phyloP scores from a whole-genome alignment of 2,888 invertebrate species.

The Augochlorella aurata region DNA sequence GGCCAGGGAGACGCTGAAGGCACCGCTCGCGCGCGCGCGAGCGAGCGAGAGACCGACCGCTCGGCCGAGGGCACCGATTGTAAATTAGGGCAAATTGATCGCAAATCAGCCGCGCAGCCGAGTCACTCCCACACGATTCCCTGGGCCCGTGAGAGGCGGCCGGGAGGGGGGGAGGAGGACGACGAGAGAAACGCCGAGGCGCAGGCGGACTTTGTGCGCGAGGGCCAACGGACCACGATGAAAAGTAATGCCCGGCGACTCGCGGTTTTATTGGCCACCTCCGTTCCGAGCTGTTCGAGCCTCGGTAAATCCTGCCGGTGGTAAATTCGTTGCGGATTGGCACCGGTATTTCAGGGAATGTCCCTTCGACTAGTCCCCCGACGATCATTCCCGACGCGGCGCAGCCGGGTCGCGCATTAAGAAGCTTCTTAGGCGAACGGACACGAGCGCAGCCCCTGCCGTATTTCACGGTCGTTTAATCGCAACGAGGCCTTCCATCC shows the following conservation, averaged over 20 bases:
- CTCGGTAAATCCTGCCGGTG: constrained; percentile 39
- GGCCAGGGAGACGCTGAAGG: constrained; percentile 44
- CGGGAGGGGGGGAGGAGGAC: not conserved
- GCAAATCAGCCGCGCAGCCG: constrained; percentile 76
- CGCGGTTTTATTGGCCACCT: constrained; percentile 47
- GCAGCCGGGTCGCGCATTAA: not conserved
- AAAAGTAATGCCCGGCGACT: constrained; percentile 39
- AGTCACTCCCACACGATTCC: constrained; percentile 62
- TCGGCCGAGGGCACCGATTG: constrained; percentile 69
- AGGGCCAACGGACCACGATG: constrained; percentile 35
- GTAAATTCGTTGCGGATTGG: constrained; percentile 22
- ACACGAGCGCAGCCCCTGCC: not conserved
- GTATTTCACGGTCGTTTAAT: constrained; percentile 11
- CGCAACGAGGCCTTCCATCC: not conserved
- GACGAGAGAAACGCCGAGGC: not conserved
- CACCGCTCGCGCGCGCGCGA: constrained; percentile 13
- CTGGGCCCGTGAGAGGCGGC: constrained; percentile 27
- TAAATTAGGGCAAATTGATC: constrained; percentile 81
- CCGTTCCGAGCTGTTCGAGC: constrained; percentile 22
- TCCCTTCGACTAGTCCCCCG: constrained; percentile 10
- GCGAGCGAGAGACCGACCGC: constrained; percentile 1
- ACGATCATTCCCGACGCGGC: constrained; percentile 9
- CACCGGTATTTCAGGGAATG: constrained; percentile 28
- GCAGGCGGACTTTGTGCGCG: constrained; percentile 41
- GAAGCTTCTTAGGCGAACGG: constrained; percentile 9